Evolutionary conservation across 2,888 invertebrate genomes (phyloP).

Genomic region (Dioctria rufipes): DNA sequence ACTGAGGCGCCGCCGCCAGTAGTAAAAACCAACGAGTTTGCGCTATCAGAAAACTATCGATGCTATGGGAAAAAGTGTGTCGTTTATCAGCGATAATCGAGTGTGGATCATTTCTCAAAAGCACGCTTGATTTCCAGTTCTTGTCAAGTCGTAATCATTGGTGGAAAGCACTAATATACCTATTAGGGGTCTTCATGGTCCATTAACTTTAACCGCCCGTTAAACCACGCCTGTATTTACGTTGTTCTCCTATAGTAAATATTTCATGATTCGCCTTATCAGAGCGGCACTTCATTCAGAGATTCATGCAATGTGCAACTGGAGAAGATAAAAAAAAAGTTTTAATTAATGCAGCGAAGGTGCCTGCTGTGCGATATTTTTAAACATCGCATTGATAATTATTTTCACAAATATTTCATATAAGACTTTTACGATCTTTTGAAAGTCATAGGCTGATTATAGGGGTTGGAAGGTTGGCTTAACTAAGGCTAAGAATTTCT

Average conservation of each 20-base stretch:
- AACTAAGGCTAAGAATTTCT: neutral
- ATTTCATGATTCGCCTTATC: neutral
- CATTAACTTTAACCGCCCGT: constrained; percentile 19
- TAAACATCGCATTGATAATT: neutral
- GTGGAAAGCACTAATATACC: constrained; percentile 30
- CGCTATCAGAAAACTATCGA: constrained; percentile 15
- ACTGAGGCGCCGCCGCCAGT: neutral
- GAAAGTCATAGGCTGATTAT: no score
- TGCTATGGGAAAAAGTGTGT: neutral
- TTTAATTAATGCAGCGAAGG: neutral
- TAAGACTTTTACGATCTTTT: no score
- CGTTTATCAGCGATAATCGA: constrained; percentile 17
- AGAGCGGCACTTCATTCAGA: neutral
- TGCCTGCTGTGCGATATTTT: neutral
- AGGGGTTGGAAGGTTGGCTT: no score
- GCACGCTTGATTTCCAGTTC: constrained; percentile 29
- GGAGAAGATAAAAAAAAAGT: neutral
- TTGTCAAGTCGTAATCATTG: constrained; percentile 39
- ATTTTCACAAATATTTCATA: no score
- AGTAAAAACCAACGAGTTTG: neutral
- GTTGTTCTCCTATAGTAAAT: neutral
- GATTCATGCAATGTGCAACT: neutral
- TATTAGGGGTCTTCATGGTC: constrained; percentile 35
- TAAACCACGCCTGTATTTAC: constrained; percentile 17
- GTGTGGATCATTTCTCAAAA: constrained; percentile 30